These are phyloP conservation scores for Parapristionchus giblindavisi DNA, from an alignment of 2,888 invertebrate genomes.

Conservation along the genomic window DNA sequence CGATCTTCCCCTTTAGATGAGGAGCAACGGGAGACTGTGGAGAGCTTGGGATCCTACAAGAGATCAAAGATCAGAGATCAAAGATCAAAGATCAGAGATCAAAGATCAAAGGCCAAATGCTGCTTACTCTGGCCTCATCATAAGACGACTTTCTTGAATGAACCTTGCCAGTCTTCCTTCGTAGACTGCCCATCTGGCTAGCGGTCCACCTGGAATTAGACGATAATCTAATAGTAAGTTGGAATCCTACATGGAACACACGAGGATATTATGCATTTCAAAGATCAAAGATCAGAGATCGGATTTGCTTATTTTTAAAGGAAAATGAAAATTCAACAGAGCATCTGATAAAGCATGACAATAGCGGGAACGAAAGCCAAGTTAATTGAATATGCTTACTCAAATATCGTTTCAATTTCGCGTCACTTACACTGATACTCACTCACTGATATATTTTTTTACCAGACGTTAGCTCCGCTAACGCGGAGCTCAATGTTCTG, in stretches of 20 bases:
- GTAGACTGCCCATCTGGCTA: not conserved
- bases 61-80: not conserved
- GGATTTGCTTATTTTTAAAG: too few relatives aligned
- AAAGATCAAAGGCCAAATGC: not conserved
- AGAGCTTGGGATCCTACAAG: not conserved
- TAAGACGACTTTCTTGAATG: not conserved
- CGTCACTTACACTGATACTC: too few relatives aligned
- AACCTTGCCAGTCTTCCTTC: conserved; percentile 2
- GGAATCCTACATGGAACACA: not conserved
- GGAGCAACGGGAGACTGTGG: not conserved
- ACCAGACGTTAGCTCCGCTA: too few relatives aligned
- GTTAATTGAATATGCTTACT: too few relatives aligned
- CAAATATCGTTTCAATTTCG: too few relatives aligned
- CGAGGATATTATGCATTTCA: too few relatives aligned
- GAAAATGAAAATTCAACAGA: too few relatives aligned
- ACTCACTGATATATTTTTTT: too few relatives aligned
- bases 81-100: not conserved
- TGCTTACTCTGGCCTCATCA: not conserved
- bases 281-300: too few relatives aligned
- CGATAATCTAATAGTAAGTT: not conserved
- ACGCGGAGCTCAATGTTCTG: too few relatives aligned
- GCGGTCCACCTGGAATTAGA: conserved; percentile 7
- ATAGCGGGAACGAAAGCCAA: too few relatives aligned
- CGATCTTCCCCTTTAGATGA: not conserved
- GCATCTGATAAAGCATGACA: too few relatives aligned